Conservation (phyloP, 2,113 vertebrate species). For the Bostrychus sinensis region DNA sequence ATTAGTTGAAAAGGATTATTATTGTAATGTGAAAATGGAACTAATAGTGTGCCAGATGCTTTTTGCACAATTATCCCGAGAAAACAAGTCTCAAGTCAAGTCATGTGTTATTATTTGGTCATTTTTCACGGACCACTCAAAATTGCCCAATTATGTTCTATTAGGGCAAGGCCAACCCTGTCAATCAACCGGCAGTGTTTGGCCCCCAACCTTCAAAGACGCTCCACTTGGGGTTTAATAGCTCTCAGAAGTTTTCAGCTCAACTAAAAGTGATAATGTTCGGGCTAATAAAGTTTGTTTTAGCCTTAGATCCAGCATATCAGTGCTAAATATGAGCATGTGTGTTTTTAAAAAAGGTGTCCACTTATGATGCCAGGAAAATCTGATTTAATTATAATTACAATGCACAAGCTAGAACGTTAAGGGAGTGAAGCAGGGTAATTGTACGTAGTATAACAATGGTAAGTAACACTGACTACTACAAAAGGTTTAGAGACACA, state of each 20-base stretch:
- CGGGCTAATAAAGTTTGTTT: conserved; percentile 58
- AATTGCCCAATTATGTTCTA: conserved; percentile 98
- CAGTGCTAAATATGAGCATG: conserved; percentile 3
- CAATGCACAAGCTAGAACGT: background rate
- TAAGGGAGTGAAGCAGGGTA: background rate
- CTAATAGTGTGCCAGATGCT: conserved; percentile 82
- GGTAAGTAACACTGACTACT: background rate
- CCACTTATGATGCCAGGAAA: conserved; percentile 9
- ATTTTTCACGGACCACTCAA: conserved; percentile 83
- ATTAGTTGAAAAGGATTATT: conserved; percentile 85
- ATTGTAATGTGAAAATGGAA: conserved; percentile 86
- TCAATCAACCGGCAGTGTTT: conserved; percentile 88
- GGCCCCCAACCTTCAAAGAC: conserved; percentile 77
- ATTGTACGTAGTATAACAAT: background rate
- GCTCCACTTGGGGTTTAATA: conserved; percentile 71
- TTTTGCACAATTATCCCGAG: conserved; percentile 82
- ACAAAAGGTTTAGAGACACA: no score
- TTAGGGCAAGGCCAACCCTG: conserved; percentile 97
- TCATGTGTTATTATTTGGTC: conserved; percentile 85
- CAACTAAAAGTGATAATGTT: conserved; percentile 53
- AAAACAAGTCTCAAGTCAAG: conserved; percentile 84
- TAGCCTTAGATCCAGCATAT: conserved; percentile 18
- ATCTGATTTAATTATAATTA: conserved; percentile 8
- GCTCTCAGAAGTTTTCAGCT: conserved; percentile 72
- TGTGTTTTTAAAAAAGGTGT: conserved; percentile 9